Conservation (phyloP, 2,888 invertebrate genomes). For the Mongoloraphidia duomilia region DNA sequence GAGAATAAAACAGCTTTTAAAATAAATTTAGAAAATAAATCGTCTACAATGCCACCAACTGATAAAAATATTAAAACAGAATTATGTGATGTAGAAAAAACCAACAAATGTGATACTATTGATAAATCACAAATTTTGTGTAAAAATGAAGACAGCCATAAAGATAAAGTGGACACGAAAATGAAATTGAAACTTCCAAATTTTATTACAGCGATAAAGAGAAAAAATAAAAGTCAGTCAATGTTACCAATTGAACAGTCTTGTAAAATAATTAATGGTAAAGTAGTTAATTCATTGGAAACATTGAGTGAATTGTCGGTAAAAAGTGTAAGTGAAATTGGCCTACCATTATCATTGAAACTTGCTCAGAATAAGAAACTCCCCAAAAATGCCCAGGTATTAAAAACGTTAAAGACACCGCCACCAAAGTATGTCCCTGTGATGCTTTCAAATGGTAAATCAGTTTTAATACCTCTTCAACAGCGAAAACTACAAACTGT, state of each 20-base stretch:
- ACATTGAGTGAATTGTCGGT: not conserved
- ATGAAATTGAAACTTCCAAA: not conserved
- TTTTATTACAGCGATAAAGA: not conserved
- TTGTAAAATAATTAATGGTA: slow-evolving; percentile 1
- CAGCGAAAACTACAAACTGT: not conserved
- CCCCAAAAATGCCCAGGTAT: not conserved
- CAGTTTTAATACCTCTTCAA: not conserved
- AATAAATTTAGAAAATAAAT: too few relatives aligned
- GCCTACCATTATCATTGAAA: not conserved
- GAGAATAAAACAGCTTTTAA: too few relatives aligned
- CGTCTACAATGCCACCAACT: too few relatives aligned
- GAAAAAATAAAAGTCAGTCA: not conserved
- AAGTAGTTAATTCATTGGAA: not conserved
- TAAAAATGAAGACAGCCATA: too few relatives aligned
- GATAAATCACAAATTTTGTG: too few relatives aligned
- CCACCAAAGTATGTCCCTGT: not conserved
- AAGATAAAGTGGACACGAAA: too few relatives aligned
- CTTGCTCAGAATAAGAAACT: not conserved
- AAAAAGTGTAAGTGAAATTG: not conserved
- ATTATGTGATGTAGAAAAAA: too few relatives aligned
- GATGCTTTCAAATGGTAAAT: not conserved
- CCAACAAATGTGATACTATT: too few relatives aligned
- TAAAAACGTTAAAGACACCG: not conserved
- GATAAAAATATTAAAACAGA: too few relatives aligned
- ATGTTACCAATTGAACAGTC: not conserved